phyloP scores from a whole-genome alignment of 2,113 vertebrate genomes.

The Heterocephalus glaber region DNA sequence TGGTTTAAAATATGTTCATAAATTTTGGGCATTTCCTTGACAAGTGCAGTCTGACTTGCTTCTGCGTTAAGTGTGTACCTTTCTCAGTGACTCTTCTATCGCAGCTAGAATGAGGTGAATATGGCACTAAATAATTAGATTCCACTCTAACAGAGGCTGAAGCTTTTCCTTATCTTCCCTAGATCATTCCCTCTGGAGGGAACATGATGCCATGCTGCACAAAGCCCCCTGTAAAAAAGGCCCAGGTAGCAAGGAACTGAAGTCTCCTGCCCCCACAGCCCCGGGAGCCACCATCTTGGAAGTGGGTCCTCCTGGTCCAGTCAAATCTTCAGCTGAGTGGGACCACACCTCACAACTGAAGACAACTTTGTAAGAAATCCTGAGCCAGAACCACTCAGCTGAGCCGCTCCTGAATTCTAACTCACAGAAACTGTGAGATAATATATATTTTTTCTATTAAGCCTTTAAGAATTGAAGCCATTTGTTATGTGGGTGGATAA shows the following conservation, averaged over 20 bases:
- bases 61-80: background rate
- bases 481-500: background rate
- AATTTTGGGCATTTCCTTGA: background rate
- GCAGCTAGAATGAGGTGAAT: background rate
- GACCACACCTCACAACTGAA: background rate
- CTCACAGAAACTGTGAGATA: background rate
- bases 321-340: background rate
- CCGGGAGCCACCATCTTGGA: fast-evolving
- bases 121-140: background rate
- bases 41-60: background rate
- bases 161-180: background rate
- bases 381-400: background rate
- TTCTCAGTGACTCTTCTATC: background rate
- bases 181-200: background rate
- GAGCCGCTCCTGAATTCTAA: background rate
- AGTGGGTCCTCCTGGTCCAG: too few relatives aligned
- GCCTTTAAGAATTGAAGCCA: background rate
- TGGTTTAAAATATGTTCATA: background rate
- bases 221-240: background rate
- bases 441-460: background rate
- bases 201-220: background rate
- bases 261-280: background rate
- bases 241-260: background rate
- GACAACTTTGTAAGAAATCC: background rate
- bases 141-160: background rate